Conservation (phyloP, 1,140 invertebrate genomes). For the Schmidtea mediterranea region DNA sequence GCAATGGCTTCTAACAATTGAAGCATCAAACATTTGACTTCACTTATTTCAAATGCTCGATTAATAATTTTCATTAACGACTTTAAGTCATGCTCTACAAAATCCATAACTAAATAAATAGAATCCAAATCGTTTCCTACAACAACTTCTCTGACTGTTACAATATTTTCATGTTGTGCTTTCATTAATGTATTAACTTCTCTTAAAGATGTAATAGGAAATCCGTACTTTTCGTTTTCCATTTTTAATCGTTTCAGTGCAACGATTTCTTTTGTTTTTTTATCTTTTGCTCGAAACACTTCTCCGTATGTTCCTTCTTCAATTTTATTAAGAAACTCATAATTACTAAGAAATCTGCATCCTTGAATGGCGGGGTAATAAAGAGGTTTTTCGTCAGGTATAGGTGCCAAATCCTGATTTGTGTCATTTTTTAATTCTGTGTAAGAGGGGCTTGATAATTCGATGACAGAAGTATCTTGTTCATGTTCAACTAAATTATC, state of each 20-base stretch:
- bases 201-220: constrained; percentile 84
- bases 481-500: too few species aligned
- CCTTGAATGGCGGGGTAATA: constrained; percentile 28
- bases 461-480: too few species aligned
- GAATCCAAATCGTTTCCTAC: constrained; percentile 98
- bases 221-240: constrained; percentile 98
- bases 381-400: not conserved
- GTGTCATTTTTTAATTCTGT: too few species aligned
- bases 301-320: constrained; percentile 72
- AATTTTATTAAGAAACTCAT: constrained; percentile 75
- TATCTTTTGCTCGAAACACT: constrained; percentile 78
- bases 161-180: constrained; percentile 84
- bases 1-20: constrained; percentile 65
- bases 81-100: constrained; percentile 93
- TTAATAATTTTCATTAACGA: constrained; percentile 52
- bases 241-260: constrained; percentile 91
- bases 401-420: too few species aligned
- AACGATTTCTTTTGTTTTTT: constrained; percentile 78
- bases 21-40: constrained; percentile 79
- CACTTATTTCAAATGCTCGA: constrained; percentile 32
- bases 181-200: constrained; percentile 94
- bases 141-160: constrained; percentile 87
- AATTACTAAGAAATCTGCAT: constrained; percentile 88
- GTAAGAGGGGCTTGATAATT: too few species aligned
- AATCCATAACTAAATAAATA: constrained; percentile 99